Conservation (phyloP, 2,888 invertebrate species). For the Aproaerema taeniolella region DNA sequence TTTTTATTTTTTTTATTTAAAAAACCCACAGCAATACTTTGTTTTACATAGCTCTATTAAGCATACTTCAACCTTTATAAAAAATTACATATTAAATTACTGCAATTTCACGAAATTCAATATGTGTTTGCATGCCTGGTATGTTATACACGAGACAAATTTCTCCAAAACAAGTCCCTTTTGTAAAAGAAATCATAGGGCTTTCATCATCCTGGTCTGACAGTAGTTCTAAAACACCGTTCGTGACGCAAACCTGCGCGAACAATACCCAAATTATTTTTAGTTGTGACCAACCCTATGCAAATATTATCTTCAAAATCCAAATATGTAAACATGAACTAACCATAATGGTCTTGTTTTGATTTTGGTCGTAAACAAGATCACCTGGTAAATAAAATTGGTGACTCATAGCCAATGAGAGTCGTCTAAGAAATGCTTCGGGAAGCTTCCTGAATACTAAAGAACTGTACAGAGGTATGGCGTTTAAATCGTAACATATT, state of each 20-base stretch:
- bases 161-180: constrained; percentile 74
- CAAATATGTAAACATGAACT: constrained; percentile 24
- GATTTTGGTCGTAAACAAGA: constrained; percentile 66
- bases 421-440: constrained; percentile 68
- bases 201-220: constrained; percentile 75
- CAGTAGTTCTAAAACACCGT: constrained; percentile 65
- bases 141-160: constrained; percentile 66
- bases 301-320: constrained; percentile 11
- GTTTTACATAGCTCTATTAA: too few species aligned
- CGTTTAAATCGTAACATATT: constrained; percentile 71
- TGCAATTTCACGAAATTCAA: too few species aligned
- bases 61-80: too few species aligned
- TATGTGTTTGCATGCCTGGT: constrained; percentile 55
- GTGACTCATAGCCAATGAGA: constrained; percentile 70
- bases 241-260: constrained; percentile 63
- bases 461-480: constrained; percentile 68
- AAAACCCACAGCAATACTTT: too few species aligned
- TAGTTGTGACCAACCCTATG: not conserved
- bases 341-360: constrained; percentile 74
- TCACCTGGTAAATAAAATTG: constrained; percentile 74
- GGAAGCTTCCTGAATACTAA: constrained; percentile 70
- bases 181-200: constrained; percentile 70
- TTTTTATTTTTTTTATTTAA: too few species aligned
- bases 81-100: too few species aligned
- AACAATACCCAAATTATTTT: not conserved